Base-by-base conservation (phyloP, 2,888 invertebrate species). In the Pristionchus japonicus region DNA sequence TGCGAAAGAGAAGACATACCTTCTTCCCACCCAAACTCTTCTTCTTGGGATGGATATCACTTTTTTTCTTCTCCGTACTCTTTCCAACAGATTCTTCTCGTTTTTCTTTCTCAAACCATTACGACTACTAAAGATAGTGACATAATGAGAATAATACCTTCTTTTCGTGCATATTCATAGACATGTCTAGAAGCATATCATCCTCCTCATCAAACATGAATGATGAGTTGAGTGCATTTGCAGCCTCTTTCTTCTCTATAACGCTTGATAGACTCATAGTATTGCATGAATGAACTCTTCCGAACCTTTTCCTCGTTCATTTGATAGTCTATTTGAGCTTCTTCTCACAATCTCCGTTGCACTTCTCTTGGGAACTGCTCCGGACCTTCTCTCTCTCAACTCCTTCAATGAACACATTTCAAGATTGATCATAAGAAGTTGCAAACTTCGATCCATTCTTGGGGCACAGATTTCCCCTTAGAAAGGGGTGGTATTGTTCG, bases 131-230 rank as follows among this genome's bases (percentile, higher is more conserved):
- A n/a, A n/a, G n/a, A n/a, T n/a, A n/a, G n/a, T n/a, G n/a, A n/a
- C 49, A n/a, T 15, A 49, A 31, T n/a, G 64, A n/a, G 64, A n/a
- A 64, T 13, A 64, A 27, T n/a, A 74, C 74, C 40, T 74, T 74
- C 43, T 40, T 74, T 20, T 74, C 74, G 15, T 74, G 37, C 17
- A 6, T 40, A 40, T 34, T 74, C 74, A 74, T 74, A 20, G 74
- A 74, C 37, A 74, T 74, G 23, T 74, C 82, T 15, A 82, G 7
- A 3, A 82, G 15, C n/a, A 49, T 49, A 82, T 82, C 82, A 49
- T 82, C 82, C 13, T 82, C 82, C 43, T 82, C 82, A 82, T 82
- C 82, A 49, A 82, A 82, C 20, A 47, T 27, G n/a, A 49, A 82
- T 27, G 82, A 49, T 27, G 82, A 49, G 40, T 49, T 82, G 3